phyloP scores from a whole-genome alignment of 2,113 vertebrate species.

The Cyanistes caeruleus region DNA sequence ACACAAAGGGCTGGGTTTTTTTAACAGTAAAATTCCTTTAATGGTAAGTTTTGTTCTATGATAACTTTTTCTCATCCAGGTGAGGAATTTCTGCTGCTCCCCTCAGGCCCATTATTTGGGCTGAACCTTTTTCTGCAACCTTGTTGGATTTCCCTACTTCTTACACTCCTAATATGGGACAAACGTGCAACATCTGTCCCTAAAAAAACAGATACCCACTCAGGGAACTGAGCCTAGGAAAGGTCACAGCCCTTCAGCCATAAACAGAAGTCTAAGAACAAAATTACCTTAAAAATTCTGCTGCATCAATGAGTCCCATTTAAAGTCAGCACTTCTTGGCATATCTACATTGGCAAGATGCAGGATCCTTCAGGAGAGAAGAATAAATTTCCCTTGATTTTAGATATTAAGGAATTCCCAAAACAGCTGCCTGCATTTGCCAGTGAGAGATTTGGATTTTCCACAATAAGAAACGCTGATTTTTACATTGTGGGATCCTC shows the following conservation, averaged over 20 bases:
- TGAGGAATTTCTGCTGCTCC: background rate
- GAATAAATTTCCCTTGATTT: background rate
- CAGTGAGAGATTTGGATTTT: background rate
- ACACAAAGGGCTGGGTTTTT: accelerated
- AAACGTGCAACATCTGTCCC: accelerated
- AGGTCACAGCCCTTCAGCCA: background rate
- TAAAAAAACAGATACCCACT: too few relatives aligned
- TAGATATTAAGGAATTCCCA: background rate
- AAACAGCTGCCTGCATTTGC: background rate
- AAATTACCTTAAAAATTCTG: background rate
- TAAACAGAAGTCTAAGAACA: background rate
- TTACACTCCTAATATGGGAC: accelerated
- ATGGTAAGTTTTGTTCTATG: background rate
- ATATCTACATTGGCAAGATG: accelerated
- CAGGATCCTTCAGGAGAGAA: background rate
- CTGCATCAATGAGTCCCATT: too few relatives aligned
- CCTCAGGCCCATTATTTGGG: background rate
- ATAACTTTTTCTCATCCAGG: background rate
- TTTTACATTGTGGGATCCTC: background rate
- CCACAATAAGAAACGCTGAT: background rate
- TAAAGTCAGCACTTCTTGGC: background rate
- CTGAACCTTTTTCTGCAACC: accelerated
- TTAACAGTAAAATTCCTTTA: background rate
- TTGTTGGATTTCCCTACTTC: background rate
- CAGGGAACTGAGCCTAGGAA: background rate